A percentile compares a stretch with the other conserved stretches of the same genome.
Evolutionary conservation across 2,113 vertebrate species (phyloP).

Genomic region (Baryphthengus martii): DNA sequence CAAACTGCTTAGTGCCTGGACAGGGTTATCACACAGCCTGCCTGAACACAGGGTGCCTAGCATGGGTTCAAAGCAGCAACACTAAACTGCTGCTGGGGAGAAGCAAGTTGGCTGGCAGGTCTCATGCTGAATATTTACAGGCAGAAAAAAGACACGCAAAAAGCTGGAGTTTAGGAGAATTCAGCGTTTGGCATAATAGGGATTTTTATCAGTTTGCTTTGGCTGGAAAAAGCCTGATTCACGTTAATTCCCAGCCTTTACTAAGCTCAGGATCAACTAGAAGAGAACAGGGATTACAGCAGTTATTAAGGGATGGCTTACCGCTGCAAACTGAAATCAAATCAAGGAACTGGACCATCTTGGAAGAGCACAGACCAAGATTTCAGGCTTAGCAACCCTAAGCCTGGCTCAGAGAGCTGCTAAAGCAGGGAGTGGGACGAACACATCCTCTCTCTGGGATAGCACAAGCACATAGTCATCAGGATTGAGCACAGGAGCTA

Average conservation of each 20-base stretch:
- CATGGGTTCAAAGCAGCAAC: rapidly evolving
- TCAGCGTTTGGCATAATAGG: background rate
- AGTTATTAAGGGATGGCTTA: background rate
- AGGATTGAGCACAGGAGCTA: background rate
- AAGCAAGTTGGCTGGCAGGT: background rate
- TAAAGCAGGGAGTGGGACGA: background rate
- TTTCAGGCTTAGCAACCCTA: background rate
- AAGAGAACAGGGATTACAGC: background rate
- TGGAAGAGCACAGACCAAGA: background rate
- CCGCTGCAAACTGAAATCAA: background rate
- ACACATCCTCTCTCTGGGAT: background rate
- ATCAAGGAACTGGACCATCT: background rate
- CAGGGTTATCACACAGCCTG: too few species aligned
- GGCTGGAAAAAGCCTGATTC: background rate
- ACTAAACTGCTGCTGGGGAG: background rate
- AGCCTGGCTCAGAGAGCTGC: background rate
- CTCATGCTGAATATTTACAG: background rate
- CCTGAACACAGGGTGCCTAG: rapidly evolving
- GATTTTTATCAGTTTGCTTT: background rate
- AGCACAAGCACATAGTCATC: background rate
- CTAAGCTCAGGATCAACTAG: background rate
- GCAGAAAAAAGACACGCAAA: background rate
- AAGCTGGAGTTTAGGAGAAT: background rate
- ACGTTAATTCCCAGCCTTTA: background rate
- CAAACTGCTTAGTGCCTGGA: too few species aligned